phyloP scores from a whole-genome alignment of 1,140 invertebrate species.

The Camponotus pennsylvanicus region DNA sequence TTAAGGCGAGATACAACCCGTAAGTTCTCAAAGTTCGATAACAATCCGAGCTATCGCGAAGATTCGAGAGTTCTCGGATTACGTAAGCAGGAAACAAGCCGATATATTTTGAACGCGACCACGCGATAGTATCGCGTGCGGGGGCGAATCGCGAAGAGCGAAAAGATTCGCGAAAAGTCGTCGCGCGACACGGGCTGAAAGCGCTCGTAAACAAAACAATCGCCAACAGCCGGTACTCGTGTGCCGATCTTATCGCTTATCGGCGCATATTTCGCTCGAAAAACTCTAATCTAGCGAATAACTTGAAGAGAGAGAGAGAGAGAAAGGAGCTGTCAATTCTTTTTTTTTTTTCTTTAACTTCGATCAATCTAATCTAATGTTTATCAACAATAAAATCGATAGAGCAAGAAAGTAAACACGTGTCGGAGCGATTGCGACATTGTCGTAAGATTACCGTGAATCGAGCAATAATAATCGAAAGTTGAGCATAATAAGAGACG shows the following conservation, averaged over 20 bases:
- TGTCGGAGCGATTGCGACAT: background rate
- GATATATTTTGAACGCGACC: constrained; percentile 15
- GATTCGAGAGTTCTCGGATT: constrained; percentile 16
- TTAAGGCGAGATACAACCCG: background rate
- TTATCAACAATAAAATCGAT: background rate
- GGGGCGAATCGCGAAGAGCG: background rate
- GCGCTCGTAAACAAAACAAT: background rate
- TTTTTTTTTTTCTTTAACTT: background rate
- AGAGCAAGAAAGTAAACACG: background rate
- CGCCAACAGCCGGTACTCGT: background rate
- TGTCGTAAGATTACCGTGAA: background rate
- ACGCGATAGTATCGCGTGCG: background rate
- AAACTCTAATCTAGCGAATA: background rate
- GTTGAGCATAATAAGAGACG: background rate
- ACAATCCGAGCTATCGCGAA: constrained; percentile 29
- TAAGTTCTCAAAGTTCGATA: constrained; percentile 18
- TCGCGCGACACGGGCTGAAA: background rate
- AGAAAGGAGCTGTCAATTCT: background rate
- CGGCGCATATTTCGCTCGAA: background rate
- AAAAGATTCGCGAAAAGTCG: background rate
- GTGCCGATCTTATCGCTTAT: constrained; percentile 6
- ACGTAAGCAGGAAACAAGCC: constrained; percentile 39
- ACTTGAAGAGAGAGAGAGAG: background rate
- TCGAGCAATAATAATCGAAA: background rate
- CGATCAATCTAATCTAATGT: background rate